Conservation (phyloP, 2,888 invertebrate genomes). For the Lutraria lutraria region DNA sequence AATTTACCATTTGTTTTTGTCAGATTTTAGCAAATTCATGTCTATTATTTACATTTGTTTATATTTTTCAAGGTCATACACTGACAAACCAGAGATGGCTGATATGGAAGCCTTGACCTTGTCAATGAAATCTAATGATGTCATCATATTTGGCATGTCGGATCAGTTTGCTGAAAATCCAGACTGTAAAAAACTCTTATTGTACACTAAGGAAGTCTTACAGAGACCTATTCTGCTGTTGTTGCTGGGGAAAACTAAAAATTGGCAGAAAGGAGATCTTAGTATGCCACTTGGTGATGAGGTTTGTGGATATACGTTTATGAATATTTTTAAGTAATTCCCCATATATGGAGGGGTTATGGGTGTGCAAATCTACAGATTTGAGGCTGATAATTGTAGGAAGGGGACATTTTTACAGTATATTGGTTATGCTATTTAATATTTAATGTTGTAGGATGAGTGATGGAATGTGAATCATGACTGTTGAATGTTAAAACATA, state of each 20-base stretch:
- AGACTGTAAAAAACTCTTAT: conserved; percentile 78
- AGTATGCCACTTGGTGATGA: conserved; percentile 76
- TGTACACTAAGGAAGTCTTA: conserved; percentile 80
- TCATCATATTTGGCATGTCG: conserved; percentile 83
- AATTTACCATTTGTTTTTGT: too few species aligned
- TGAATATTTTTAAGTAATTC: neutral
- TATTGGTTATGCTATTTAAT: too few species aligned
- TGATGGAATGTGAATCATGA: too few species aligned
- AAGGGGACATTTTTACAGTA: too few species aligned
- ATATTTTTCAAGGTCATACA: conserved; percentile 75
- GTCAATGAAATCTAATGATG: conserved; percentile 80
- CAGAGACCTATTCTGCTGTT: conserved; percentile 80
- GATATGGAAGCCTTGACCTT: conserved; percentile 80
- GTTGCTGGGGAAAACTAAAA: conserved; percentile 78
- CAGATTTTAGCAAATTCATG: too few species aligned
- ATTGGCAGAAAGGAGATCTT: conserved; percentile 81
- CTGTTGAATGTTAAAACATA: too few species aligned
- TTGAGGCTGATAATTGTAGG: too few species aligned
- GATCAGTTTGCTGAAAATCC: conserved; percentile 81
- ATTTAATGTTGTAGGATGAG: too few species aligned
- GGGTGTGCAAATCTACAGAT: too few species aligned
- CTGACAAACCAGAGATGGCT: conserved; percentile 78
- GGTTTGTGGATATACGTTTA: conserved; percentile 61
- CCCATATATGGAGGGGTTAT: neutral
- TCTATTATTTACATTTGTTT: neutral